These are phyloP conservation scores for Empis stercorea DNA, from an alignment of 2,888 invertebrate species.

Conservation along the genomic window DNA sequence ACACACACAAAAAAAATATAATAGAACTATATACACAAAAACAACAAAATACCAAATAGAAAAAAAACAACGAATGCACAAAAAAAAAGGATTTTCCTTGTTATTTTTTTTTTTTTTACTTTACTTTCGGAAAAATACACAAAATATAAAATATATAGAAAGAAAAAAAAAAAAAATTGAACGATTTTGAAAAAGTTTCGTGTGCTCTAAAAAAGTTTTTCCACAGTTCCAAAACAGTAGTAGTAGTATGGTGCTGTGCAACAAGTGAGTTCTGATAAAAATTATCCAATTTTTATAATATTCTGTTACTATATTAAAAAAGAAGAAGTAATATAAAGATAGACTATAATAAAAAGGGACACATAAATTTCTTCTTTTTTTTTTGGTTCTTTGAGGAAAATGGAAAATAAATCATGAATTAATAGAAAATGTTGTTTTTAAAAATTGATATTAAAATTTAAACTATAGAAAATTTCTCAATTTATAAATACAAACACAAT, in stretches of 20 bases:
- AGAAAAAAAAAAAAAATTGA: conserved; percentile 18
- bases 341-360: no score
- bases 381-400: no score
- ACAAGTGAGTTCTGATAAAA: conserved; percentile 38
- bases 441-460: no score
- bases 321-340: no score
- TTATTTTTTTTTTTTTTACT: no score
- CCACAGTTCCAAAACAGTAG: conserved; percentile 16
- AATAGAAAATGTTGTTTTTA: no score
- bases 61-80: conserved; percentile 9
- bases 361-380: no score
- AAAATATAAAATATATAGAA: conserved; percentile 28
- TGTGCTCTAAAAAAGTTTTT: conserved; percentile 33
- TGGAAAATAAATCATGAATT: no score
- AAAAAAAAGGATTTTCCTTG: conserved; percentile 5
- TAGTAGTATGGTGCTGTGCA: conserved; percentile 30
- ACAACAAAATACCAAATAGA: conserved; percentile 1
- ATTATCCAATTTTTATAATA: conserved; percentile 15
- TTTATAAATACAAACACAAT: no score
- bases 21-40: conserved; percentile 5
- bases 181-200: conserved; percentile 35
- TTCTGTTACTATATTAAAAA: no score
- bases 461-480: no score
- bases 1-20: conserved; percentile 13
- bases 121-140: conserved; percentile 9